phyloP scores from a whole-genome alignment of 2,797 vertebrate genomes.

The Loriculus beryllinus region DNA sequence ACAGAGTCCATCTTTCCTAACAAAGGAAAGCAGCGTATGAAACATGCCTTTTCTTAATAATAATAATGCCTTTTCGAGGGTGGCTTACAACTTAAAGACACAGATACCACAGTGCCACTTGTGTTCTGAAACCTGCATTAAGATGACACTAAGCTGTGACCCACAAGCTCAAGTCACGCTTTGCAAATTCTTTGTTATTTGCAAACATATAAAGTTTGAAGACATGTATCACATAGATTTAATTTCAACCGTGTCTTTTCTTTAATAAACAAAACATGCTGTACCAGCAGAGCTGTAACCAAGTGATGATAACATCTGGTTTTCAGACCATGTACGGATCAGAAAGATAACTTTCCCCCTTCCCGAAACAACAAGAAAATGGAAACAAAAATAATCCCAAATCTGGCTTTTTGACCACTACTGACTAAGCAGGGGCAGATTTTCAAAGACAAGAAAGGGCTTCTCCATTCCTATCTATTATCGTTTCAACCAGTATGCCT shows the following conservation, averaged over 20 bases:
- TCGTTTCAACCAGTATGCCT: neutral
- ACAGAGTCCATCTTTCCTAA: conserved; percentile 63
- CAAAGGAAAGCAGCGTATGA: conserved; percentile 4
- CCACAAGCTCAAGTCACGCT: neutral
- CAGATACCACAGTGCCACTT: neutral
- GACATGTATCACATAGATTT: conserved; percentile 38
- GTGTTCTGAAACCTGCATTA: neutral
- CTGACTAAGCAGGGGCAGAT: neutral
- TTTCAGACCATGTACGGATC: conserved; percentile 12
- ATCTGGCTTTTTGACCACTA: neutral
- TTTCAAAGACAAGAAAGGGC: neutral
- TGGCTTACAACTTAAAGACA: conserved; percentile 34
- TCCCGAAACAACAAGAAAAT: conserved; percentile 4
- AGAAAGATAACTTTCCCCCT: neutral
- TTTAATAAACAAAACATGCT: conserved; percentile 67
- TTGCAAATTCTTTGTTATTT: conserved; percentile 41
- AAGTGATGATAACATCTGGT: conserved; percentile 60
- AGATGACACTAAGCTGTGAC: conserved; percentile 12
- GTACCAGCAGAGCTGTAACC: conserved; percentile 59
- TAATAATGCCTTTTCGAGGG: neutral
- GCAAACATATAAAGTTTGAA: conserved; percentile 44
- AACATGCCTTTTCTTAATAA: neutral
- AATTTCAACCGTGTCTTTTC: conserved; percentile 61
- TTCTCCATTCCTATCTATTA: neutral
- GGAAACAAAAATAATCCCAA: neutral